Evolutionary conservation across 2,113 vertebrate species (phyloP), one percentile per base, ranked within the genome.

Genomic region (Microtus ochrogaster): DNA sequence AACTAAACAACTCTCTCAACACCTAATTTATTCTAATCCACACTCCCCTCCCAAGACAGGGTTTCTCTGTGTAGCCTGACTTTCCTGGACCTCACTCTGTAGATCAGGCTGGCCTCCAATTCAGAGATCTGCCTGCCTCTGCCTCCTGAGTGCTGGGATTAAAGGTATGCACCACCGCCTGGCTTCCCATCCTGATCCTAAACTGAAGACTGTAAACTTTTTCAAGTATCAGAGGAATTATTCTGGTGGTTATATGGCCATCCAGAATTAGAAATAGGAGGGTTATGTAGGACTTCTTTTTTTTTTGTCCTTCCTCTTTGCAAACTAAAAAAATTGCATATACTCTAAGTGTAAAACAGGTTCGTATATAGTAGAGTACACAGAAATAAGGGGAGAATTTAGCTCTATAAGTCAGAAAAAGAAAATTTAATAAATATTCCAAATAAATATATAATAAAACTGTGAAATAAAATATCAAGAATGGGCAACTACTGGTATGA

Each of bases 381-480:
- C 47, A 79, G 5, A 83, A 85, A 52, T 66, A 90, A 89, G 26
- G 78, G 92, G 47, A 87, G 30, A 95, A 74, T 84, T 83, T 95
- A 84, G 65, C 86, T 93, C n/a, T 95, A 33, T 78, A 70, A 22
- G 26, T 88, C 91, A 96, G 65, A 81, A 96, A 93, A 88, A 52
- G 39, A 49, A 94, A 94, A 85, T 85, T 89, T 89, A 95, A 94
- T 91, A 93, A 89, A 93, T 73, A 89, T 82, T 85, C 74, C 85
- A 94, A 94, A 95, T 93, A 94, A 85, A 91, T 79, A 91, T 74
- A 36, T 93, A 93, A 89, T 89, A 97, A 96, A 90, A 72, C 41
- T 70, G 65, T 44, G 39, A 87, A 94, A 39, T 72, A 73, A 95
- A 85, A 82, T 84, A 61, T 85, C 61, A 87, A 89, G 82, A 81